phyloP scores from a whole-genome alignment of 2,797 vertebrate genomes.

The Coregonus suidteri region DNA sequence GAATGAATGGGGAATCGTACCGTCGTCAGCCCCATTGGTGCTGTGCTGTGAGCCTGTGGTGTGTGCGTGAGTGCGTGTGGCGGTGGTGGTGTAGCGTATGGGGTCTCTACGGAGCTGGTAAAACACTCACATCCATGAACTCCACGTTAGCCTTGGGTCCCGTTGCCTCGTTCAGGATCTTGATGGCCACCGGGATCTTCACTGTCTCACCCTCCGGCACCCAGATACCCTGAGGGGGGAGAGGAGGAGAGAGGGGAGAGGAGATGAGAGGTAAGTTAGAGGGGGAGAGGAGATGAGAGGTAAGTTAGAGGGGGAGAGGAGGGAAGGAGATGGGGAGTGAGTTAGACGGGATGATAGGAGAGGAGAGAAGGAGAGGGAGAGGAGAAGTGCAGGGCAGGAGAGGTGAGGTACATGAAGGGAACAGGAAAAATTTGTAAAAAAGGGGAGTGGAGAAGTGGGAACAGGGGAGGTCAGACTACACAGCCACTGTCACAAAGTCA shows the following conservation, averaged over 20 bases:
- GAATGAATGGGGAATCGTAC: conserved; percentile 34
- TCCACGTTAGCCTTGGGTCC: conserved; percentile 98
- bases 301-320: neutral
- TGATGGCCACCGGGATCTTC: conserved; percentile 98
- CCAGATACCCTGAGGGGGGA: conserved; percentile 88
- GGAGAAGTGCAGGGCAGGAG: neutral
- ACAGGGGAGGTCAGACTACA: no score
- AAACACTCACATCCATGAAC: conserved; percentile 96
- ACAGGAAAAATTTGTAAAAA: no score
- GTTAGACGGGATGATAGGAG: neutral
- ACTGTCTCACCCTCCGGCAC: conserved; percentile 97
- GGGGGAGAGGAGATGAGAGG: neutral
- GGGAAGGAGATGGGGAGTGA: neutral
- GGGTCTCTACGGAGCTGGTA: conserved; percentile 8
- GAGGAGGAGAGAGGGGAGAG: conserved; percentile 1
- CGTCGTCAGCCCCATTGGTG: conserved; percentile 17
- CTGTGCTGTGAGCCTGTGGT: conserved; percentile 43
- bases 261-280: neutral
- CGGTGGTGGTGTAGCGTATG: conserved; percentile 16
- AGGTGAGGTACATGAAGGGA: no score
- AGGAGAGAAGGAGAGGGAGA: neutral
- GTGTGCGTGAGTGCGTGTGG: conserved; percentile 20
- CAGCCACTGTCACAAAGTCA: no score
- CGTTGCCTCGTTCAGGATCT: conserved; percentile 95
- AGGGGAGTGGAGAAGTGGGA: no score